Conservation (phyloP, 2,888 invertebrate genomes). For the Steromphala cineraria region DNA sequence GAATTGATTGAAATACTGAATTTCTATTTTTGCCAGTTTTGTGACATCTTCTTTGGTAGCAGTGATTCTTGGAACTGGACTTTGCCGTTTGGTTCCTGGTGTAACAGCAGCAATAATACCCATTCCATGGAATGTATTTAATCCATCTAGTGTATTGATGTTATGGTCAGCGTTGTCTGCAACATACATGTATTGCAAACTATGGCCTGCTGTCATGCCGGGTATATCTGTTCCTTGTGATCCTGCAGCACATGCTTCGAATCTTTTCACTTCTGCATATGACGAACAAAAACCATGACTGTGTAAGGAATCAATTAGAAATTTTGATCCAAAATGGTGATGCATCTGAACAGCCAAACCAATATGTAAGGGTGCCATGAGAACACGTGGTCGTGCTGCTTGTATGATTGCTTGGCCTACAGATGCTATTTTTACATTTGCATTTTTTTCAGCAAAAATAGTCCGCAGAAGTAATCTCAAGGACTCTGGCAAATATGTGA, state of each 20-base stretch:
- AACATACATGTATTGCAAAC: slow-evolving; percentile 37
- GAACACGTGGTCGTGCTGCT: no score
- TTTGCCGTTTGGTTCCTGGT: neutral
- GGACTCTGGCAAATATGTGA: no score
- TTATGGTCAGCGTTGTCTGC: slow-evolving; percentile 49
- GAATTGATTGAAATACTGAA: neutral
- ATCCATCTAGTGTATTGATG: slow-evolving; percentile 39
- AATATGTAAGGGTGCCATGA: no score
- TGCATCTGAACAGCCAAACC: slow-evolving; percentile 14
- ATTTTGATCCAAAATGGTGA: slow-evolving; percentile 10
- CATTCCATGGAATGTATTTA: neutral
- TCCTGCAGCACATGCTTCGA: slow-evolving; percentile 22
- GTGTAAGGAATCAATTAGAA: slow-evolving; percentile 23
- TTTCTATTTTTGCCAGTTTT: neutral
- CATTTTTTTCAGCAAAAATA: no score
- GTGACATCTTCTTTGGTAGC: neutral
- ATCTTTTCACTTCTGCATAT: slow-evolving; percentile 24
- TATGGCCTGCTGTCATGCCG: slow-evolving; percentile 8
- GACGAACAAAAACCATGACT: slow-evolving; percentile 24
- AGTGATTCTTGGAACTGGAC: neutral
- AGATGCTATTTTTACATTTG: no score
- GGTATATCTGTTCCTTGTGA: neutral
- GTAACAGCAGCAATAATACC: slow-evolving; percentile 16
- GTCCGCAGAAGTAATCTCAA: no score
- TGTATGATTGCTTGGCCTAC: no score